phyloP scores from a whole-genome alignment of 1,140 invertebrate genomes.

The Spodoptera frugiperda region DNA sequence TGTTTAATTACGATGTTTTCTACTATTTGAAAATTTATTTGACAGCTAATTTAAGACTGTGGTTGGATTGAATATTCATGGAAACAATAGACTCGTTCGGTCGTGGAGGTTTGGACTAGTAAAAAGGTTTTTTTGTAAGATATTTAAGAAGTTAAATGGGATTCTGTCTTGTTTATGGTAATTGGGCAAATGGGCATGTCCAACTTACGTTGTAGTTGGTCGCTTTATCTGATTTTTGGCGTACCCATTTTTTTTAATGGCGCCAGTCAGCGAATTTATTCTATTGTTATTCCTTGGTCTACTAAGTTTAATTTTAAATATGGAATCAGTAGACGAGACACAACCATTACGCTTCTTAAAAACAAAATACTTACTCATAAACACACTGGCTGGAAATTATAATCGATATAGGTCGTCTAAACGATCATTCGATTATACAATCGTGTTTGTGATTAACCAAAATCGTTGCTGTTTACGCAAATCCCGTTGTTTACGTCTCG shows the following conservation, averaged over 20 bases:
- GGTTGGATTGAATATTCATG: conserved; percentile 23
- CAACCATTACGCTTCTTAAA: no score
- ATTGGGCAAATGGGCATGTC: neutral
- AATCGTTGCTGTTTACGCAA: neutral
- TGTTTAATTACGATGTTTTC: conserved; percentile 46
- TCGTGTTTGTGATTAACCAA: neutral
- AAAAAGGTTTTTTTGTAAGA: neutral
- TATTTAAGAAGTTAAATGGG: conserved; percentile 30
- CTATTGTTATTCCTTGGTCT: no score
- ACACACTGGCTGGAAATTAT: no score
- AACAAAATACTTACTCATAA: no score
- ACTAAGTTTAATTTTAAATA: no score
- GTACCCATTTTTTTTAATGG: neutral
- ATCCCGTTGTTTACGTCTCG: conserved; percentile 23
- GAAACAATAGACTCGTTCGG: conserved; percentile 34
- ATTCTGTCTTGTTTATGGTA: conserved; percentile 15
- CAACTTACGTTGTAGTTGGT: neutral
- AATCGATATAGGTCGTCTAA: neutral
- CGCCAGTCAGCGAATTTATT: no score
- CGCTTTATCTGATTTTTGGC: conserved; percentile 4
- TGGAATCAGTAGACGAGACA: no score
- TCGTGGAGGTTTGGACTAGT: neutral
- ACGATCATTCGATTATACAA: neutral
- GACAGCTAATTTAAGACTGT: conserved; percentile 40
- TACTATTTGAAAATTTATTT: conserved; percentile 46